Percentiles rank a stretch among this genome's conserved stretches.
Conservation (phyloP, 2,888 invertebrate species). For the Zaprionus obscuricornis region DNA sequence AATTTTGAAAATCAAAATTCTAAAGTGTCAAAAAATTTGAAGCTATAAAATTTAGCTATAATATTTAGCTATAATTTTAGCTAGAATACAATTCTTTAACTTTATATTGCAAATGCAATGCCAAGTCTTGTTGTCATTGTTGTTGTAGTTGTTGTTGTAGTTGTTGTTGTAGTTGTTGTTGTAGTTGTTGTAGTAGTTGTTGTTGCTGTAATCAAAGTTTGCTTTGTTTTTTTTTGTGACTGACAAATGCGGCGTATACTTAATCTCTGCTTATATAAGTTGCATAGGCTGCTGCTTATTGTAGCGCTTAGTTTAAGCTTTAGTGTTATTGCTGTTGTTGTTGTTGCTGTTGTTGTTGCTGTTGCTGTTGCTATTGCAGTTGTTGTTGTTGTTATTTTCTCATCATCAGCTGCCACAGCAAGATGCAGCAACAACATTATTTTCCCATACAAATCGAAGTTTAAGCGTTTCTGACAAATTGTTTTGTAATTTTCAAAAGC, state of each 20-base stretch:
- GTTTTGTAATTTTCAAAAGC: constrained; percentile 66
- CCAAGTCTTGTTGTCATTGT: no score
- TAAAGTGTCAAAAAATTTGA: no score
- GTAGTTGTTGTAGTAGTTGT: constrained; percentile 33
- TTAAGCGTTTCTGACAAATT: constrained; percentile 56
- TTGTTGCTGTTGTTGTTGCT: constrained; percentile 10
- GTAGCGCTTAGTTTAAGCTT: neutral
- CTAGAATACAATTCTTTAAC: no score
- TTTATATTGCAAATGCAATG: no score
- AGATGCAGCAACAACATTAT: constrained; percentile 55
- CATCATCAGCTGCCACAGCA: constrained; percentile 46
- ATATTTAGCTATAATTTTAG: no score
- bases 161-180: constrained; percentile 7
- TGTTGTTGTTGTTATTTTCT: constrained; percentile 46
- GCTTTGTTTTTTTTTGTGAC: constrained; percentile 21
- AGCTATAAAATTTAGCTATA: no score
- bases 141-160: neutral
- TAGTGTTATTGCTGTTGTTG: neutral
- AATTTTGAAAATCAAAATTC: no score
- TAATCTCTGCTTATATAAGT: constrained; percentile 61
- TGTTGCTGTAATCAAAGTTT: constrained; percentile 23
- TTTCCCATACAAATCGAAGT: constrained; percentile 67
- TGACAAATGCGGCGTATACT: constrained; percentile 37
- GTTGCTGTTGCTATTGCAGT: constrained; percentile 14
- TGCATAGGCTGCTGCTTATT: constrained; percentile 4